Evolutionary conservation across 1,140 invertebrate species (phyloP), one percentile per base, ranked within the genome.

Genomic region (Drosophila seguyi): DNA sequence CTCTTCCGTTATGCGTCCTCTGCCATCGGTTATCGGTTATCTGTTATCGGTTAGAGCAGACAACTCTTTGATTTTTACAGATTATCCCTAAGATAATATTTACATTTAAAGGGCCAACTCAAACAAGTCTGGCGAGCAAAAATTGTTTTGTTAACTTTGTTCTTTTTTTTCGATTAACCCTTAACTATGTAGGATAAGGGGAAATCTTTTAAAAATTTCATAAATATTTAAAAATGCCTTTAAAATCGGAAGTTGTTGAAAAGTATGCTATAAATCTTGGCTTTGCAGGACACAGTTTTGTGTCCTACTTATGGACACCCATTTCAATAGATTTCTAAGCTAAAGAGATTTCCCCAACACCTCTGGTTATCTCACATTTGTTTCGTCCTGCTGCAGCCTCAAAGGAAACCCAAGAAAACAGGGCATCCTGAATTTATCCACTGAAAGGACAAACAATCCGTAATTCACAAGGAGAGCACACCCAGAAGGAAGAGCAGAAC

Each of bases 401-500:
- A 67, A 44, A 45, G 38, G 27, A 6, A 18, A 44, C 25, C 34
- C 10, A n/a, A 31, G 42, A 41, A 68, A 52, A 66, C 45, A 22
- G 47, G 36, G 62, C 38, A 65, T 52, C 41, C 27, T 69, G 47
- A 10, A 22, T 44, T 66, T 45, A 44, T 53, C 47, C 66, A 44
- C 29, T 20, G 45, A 52, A 38, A 65, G 45, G 38, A 66, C 47
- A 66, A 44, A 67, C 42, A 69, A 53, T 67, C 38, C 61, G 13
- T 45, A 29, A 67, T 67, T 67, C 47, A 48, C 65, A 36, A 59
- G 69, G 10, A 31, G 58, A 38, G 42, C 22, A 47, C 5, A 31
- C 41, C 48, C 50, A 44, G n/a, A 62, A 47, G 56, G n/a, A 65
- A 63, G 38, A 68, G 38, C 60, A 44, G 66, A 34, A 22, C 60